Evolutionary conservation across 2,113 vertebrate genomes (phyloP), one percentile per base, ranked within the genome.

Genomic region (Meles meles): DNA sequence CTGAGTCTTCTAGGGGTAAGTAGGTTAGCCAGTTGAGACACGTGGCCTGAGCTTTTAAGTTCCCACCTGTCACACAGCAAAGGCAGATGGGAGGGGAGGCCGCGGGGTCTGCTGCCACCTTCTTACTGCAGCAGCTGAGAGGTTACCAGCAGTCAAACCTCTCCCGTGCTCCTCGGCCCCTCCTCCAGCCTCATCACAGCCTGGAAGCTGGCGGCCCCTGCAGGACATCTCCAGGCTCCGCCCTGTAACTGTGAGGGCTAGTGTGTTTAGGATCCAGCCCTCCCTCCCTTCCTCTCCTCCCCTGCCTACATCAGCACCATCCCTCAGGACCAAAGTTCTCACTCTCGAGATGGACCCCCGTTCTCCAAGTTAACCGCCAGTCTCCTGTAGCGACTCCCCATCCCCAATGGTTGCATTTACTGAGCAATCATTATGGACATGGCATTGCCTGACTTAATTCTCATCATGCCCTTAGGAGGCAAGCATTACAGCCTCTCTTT

Each of bases 91-190:
- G 59, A 81, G 27, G 65, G 72, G 39, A 84, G 80, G 86, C 44
- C 39, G 37, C 72, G 65, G 81, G 15, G 34, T 77, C 47, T 3
- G 34, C 77, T 14, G 93, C 37, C 37, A n/a, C 47, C 84, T 93
- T 49, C 69, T 31, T 59, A 44, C 89, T 17, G 81, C 44, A 27
- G 94, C 67, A 29, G 86, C 5, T 4, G 67, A 49, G 57, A 86
- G 88, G 79, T 93, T 96, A 93, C 87, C 92, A 89, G 89, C 83
- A 92, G 93, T 96, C 95, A 97, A 95, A 82, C 23, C 69, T 84
- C 79, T 25, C 88, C 65, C 0, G 6, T 0, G 4, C 55, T 10
- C 6, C 0, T 23, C 34, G 7, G 74, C 95, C 2, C 37, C n/a
- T 4, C 67, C 27, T 5, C 37, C 63, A 44, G 42, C 31, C 59